phyloP scores from a whole-genome alignment of 2,888 invertebrate genomes.

The Lasiommata megera region DNA sequence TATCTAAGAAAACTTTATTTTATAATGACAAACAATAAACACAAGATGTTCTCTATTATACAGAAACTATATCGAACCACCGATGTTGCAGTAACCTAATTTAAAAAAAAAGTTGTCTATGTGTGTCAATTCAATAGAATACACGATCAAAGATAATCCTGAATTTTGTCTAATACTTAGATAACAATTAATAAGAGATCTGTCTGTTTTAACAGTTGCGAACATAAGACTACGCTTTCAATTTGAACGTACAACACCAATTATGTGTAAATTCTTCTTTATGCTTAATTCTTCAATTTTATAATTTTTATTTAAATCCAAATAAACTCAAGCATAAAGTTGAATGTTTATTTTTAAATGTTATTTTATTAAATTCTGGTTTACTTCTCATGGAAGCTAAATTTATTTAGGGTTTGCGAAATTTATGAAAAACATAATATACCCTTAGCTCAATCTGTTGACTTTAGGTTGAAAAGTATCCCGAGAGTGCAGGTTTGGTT shows the following conservation, averaged over 20 bases:
- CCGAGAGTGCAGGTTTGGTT: background rate
- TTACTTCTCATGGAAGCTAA: constrained; percentile 11
- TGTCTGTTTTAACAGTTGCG: background rate
- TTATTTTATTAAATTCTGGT: background rate
- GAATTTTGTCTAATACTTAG: too few species aligned
- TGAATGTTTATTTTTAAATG: background rate
- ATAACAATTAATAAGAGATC: background rate
- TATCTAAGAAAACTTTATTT: too few species aligned
- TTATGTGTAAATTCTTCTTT: constrained; percentile 30
- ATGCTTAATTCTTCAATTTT: constrained; percentile 12
- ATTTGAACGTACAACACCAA: constrained; percentile 29
- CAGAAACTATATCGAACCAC: too few species aligned
- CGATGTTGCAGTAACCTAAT: too few species aligned
- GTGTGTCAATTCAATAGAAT: too few species aligned
- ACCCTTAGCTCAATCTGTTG: constrained; percentile 69
- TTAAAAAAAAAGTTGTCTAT: too few species aligned
- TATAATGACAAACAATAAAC: too few species aligned
- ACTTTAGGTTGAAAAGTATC: constrained; percentile 51
- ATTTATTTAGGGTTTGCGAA: constrained; percentile 14
- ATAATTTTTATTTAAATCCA: background rate
- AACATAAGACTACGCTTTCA: constrained; percentile 23
- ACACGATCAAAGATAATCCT: too few species aligned
- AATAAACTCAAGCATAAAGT: constrained; percentile 9
- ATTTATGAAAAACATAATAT: constrained; percentile 23
- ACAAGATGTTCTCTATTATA: too few species aligned